Conservation (phyloP, 2,113 vertebrate species). For the Pristiophorus japonicus region DNA sequence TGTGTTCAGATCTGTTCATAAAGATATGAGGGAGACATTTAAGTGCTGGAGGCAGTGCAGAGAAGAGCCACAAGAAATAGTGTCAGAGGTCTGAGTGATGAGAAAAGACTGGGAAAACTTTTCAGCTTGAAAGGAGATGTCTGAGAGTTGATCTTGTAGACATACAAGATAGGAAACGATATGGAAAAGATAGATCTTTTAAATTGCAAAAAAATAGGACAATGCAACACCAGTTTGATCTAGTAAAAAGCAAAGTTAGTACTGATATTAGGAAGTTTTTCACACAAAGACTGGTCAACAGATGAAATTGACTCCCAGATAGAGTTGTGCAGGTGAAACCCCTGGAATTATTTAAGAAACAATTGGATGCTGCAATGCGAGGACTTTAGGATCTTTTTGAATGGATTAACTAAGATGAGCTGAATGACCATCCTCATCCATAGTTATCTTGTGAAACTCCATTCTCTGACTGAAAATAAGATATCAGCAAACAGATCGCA, state of each 20-base stretch:
- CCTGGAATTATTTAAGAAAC: background rate
- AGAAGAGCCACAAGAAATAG: background rate
- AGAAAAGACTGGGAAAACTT: background rate
- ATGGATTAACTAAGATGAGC: background rate
- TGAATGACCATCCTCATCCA: background rate
- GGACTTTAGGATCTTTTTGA: background rate
- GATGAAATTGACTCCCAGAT: background rate
- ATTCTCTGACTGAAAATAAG: background rate
- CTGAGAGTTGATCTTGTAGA: background rate
- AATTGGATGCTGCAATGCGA: background rate
- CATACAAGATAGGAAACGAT: background rate
- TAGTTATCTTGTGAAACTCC: background rate
- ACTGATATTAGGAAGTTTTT: background rate
- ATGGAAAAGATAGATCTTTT: background rate
- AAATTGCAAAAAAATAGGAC: background rate
- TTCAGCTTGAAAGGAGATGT: background rate
- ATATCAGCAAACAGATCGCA: background rate
- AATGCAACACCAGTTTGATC: background rate
- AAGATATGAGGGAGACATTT: background rate
- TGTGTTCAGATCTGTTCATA: background rate
- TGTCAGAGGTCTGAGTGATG: background rate
- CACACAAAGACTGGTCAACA: background rate
- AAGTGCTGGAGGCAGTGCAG: background rate
- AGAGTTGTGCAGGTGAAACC: background rate
- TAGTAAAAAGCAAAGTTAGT: background rate